These are phyloP conservation scores for Tridacna gigas DNA, from an alignment of 2,888 invertebrate species.

Conservation along the genomic window DNA sequence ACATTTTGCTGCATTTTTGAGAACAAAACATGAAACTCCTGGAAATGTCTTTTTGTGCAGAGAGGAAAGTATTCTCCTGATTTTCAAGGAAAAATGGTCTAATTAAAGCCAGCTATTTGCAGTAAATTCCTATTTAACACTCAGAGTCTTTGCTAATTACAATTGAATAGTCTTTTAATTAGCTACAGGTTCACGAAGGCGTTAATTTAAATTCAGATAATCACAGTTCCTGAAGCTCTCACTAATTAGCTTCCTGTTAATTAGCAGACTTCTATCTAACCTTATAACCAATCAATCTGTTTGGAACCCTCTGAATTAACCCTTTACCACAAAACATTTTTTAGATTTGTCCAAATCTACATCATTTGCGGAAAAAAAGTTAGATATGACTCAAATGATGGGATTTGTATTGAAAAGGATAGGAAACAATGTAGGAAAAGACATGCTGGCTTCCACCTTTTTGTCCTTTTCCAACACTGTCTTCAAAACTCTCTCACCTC, in stretches of 20 bases:
- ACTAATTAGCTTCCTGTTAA: slow-evolving; percentile 40
- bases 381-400: too few species aligned
- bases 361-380: too few species aligned
- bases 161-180: slow-evolving; percentile 58
- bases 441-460: too few species aligned
- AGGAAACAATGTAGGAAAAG: too few species aligned
- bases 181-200: slow-evolving; percentile 53
- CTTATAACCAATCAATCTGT: background rate
- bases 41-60: too few species aligned
- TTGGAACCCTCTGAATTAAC: background rate
- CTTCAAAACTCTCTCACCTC: too few species aligned
- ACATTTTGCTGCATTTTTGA: too few species aligned
- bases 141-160: slow-evolving; percentile 37
- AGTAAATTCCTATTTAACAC: slow-evolving; percentile 32
- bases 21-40: too few species aligned
- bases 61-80: slow-evolving; percentile 6
- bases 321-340: background rate
- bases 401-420: too few species aligned
- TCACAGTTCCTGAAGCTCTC: slow-evolving; percentile 32
- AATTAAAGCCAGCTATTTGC: slow-evolving; percentile 27
- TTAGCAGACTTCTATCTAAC: slow-evolving; percentile 15
- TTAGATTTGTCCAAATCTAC: too few species aligned
- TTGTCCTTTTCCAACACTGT: too few species aligned
- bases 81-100: slow-evolving; percentile 15
- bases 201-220: slow-evolving; percentile 48